Evolutionary conservation across 2,888 invertebrate species (phyloP).

Genomic region (Tetheella fluctuosa): DNA sequence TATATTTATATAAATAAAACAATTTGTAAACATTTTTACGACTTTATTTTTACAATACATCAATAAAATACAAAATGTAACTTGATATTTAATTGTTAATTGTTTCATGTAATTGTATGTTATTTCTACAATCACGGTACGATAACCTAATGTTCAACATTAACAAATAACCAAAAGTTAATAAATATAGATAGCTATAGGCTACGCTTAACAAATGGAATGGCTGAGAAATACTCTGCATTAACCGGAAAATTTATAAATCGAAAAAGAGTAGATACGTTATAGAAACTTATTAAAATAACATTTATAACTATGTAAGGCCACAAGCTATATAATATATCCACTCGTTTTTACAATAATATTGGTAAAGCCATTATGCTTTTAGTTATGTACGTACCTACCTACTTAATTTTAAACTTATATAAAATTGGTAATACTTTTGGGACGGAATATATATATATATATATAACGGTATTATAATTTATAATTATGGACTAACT

Average conservation of each 20-base stretch:
- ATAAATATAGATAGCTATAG: conserved; percentile 24
- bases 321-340: background rate
- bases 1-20: conserved; percentile 5
- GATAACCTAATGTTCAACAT: conserved; percentile 22
- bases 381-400: background rate
- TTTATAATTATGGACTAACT: background rate
- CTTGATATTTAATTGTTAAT: conserved; percentile 65
- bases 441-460: conserved; percentile 79
- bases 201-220: conserved; percentile 34
- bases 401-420: conserved; percentile 26
- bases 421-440: conserved; percentile 70
- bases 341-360: background rate
- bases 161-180: conserved; percentile 42
- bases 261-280: background rate
- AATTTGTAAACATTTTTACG: conserved; percentile 38
- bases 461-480: conserved; percentile 42
- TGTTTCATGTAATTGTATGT: conserved; percentile 15
- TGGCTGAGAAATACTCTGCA: conserved; percentile 52
- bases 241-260: conserved; percentile 26
- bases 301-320: conserved; percentile 23
- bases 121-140: conserved; percentile 5
- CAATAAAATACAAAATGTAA: conserved; percentile 75
- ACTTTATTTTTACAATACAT: conserved; percentile 66
- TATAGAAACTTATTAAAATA: conserved; percentile 21
- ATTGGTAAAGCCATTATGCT: background rate